A percentile compares a stretch with the other conserved stretches of the same genome.
These are phyloP conservation scores for Pseudobourletiella spinata DNA, from an alignment of 1,140 invertebrate species.

Conservation along the genomic window DNA sequence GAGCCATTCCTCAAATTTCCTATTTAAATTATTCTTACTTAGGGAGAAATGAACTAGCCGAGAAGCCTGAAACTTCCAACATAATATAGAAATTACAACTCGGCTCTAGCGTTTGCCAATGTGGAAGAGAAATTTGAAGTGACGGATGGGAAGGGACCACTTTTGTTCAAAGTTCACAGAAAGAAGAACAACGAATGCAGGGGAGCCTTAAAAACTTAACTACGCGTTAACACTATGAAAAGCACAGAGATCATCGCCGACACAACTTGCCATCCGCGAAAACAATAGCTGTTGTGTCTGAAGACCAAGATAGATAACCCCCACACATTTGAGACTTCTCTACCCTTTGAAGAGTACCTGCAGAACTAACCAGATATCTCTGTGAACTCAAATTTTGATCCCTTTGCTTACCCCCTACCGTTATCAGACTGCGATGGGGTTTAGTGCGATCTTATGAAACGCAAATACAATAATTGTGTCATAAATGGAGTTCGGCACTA, in stretches of 20 bases:
- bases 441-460: slow-evolving; percentile 26
- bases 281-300: slow-evolving; percentile 34
- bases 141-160: too few species aligned
- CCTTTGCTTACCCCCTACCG: slow-evolving; percentile 41
- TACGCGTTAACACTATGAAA: slow-evolving; percentile 4
- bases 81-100: slow-evolving; percentile 38
- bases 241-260: slow-evolving; percentile 14
- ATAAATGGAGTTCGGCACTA: slow-evolving; percentile 22
- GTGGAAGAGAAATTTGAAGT: too few species aligned
- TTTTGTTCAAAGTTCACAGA: too few species aligned
- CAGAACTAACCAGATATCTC: too few species aligned
- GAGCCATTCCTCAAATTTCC: too few species aligned
- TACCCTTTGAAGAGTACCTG: not conserved
- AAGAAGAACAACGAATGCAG: too few species aligned
- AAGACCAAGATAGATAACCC: slow-evolving; percentile 19
- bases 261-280: slow-evolving; percentile 32
- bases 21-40: too few species aligned
- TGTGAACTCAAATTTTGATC: slow-evolving; percentile 12
- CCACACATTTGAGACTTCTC: slow-evolving; percentile 21
- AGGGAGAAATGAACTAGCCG: too few species aligned
- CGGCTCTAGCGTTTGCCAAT: slow-evolving; percentile 36
- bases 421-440: slow-evolving; percentile 42
- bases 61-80: too few species aligned
- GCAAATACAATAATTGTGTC: too few species aligned
- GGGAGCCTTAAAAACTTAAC: slow-evolving; percentile 11